These are phyloP conservation scores for Crotalus horridus DNA, from an alignment of 2,113 vertebrate genomes.

Conservation along the genomic window DNA sequence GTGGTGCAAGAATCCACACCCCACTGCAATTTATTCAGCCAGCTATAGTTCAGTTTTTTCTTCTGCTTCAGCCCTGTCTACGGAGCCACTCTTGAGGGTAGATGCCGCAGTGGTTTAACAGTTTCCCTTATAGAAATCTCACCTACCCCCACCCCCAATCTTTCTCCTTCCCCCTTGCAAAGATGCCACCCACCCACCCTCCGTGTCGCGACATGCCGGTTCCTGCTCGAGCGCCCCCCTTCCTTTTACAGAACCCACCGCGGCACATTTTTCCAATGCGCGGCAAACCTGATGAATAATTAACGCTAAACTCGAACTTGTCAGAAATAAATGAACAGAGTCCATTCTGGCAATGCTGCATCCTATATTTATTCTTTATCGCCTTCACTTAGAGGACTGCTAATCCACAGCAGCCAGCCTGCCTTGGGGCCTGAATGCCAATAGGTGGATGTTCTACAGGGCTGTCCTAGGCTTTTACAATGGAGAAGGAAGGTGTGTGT, in stretches of 20 bases:
- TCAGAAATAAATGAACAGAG: slow-evolving; percentile 64
- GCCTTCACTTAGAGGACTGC: slow-evolving; percentile 44
- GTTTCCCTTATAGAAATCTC: not conserved
- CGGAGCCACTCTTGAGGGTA: not conserved
- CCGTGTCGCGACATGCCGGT: not conserved
- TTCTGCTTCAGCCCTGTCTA: too few relatives aligned
- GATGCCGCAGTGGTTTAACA: not conserved
- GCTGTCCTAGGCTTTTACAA: not conserved
- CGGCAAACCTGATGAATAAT: slow-evolving; percentile 63
- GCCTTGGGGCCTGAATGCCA: not conserved
- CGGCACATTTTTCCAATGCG: slow-evolving; percentile 44
- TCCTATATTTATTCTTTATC: slow-evolving; percentile 58
- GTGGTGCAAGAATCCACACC: not conserved
- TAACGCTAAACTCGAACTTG: slow-evolving; percentile 55
- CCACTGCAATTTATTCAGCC: not conserved
- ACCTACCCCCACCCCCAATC: fast-evolving
- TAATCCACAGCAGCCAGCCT: slow-evolving; percentile 51
- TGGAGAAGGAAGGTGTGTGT: too few relatives aligned
- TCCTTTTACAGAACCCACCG: slow-evolving; percentile 44
- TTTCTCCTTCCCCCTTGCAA: fast-evolving
- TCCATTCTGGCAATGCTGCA: slow-evolving; percentile 51
- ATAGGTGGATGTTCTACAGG: not conserved
- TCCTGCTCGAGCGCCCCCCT: slow-evolving; percentile 40
- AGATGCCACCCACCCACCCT: not conserved
- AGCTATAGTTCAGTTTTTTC: not conserved